phyloP scores from a whole-genome alignment of 2,113 vertebrate species.

The Periophthalmus modestus region DNA sequence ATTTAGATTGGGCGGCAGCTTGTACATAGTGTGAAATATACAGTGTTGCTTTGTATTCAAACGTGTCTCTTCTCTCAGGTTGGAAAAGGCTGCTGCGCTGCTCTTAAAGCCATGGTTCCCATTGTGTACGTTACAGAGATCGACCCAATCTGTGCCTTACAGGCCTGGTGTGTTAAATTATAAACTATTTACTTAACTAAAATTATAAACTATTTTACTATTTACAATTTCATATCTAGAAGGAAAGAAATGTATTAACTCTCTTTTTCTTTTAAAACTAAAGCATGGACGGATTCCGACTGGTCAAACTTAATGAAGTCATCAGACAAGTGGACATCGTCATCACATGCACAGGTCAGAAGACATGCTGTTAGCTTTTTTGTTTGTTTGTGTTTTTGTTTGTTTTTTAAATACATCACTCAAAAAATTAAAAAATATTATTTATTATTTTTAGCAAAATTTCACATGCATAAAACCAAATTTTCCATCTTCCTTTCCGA shows the following conservation, averaged over 20 bases:
- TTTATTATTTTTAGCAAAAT: too few relatives aligned
- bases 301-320: conserved; percentile 96
- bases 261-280: not conserved
- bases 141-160: conserved; percentile 96
- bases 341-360: conserved; percentile 95
- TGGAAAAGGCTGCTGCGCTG: conserved; percentile 95
- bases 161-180: conserved; percentile 87
- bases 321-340: conserved; percentile 97
- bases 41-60: not conserved
- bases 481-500: too few relatives aligned
- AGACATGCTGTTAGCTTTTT: not conserved
- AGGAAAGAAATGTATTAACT: accelerated
- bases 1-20: not conserved
- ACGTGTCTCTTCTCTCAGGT: conserved; percentile 75
- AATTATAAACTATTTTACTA: accelerated
- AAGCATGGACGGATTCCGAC: conserved; percentile 98
- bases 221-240: not conserved
- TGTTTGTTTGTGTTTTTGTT: not conserved
- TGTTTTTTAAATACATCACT: too few relatives aligned
- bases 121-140: conserved; percentile 98
- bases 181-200: not conserved
- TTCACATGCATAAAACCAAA: too few relatives aligned
- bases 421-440: too few relatives aligned
- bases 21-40: not conserved
- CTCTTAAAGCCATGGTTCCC: conserved; percentile 97